These are phyloP conservation scores for Nesoenas mayeri DNA, from an alignment of 2,113 vertebrate genomes.

Conservation along the genomic window DNA sequence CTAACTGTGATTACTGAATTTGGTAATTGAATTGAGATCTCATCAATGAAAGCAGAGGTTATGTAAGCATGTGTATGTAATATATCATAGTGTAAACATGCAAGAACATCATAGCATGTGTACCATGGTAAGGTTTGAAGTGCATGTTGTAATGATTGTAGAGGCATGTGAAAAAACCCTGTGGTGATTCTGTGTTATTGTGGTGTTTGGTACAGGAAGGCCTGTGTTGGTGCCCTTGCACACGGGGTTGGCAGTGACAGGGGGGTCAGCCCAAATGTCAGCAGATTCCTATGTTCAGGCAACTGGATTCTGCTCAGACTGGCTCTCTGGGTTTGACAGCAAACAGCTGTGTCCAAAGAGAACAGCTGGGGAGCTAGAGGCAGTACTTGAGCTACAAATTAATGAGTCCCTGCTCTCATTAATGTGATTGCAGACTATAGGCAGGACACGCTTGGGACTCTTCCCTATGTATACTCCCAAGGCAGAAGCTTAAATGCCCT, in stretches of 20 bases:
- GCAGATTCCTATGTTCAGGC: background rate
- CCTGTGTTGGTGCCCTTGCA: background rate
- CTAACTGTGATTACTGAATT: background rate
- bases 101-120: background rate
- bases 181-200: background rate
- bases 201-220: background rate
- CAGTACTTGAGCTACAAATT: background rate
- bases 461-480: background rate
- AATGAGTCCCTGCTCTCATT: background rate
- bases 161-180: background rate
- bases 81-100: background rate
- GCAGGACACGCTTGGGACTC: background rate
- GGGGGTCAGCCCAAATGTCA: background rate
- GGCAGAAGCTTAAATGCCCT: background rate
- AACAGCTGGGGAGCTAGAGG: background rate
- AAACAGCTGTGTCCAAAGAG: background rate
- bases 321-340: background rate
- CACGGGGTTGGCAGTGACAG: rapidly evolving
- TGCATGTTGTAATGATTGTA: background rate
- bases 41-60: background rate
- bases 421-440: background rate
- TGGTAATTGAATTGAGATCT: background rate
- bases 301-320: background rate
- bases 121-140: background rate
- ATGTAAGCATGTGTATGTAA: background rate